These are phyloP conservation scores for Ageneiosus marmoratus DNA, from an alignment of 2,113 vertebrate genomes.

Conservation along the genomic window DNA sequence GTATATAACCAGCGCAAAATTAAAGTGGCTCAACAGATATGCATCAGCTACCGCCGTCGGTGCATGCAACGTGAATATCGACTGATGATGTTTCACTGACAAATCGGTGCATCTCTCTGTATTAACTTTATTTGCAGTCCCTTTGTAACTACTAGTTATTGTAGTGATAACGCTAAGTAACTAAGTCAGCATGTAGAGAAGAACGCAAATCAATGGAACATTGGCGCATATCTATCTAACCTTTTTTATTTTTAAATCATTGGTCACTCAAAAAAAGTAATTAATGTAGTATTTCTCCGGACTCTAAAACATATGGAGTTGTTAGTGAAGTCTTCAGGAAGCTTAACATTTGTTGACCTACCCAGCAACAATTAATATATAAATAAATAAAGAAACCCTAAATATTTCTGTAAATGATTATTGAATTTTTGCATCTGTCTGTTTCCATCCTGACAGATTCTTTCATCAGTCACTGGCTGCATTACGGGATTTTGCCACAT, in stretches of 20 bases:
- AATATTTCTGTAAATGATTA: not conserved
- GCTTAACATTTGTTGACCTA: not conserved
- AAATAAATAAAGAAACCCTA: too few relatives aligned
- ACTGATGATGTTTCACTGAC: too few relatives aligned
- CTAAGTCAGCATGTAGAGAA: not conserved
- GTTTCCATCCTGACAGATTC: constrained; percentile 6
- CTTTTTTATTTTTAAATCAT: not conserved
- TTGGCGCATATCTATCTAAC: not conserved
- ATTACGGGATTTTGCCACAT: constrained; percentile 7
- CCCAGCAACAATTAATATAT: too few relatives aligned
- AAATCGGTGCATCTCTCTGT: too few relatives aligned
- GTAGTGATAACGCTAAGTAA: not conserved
- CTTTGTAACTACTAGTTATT: not conserved
- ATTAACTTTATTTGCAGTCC: not conserved
- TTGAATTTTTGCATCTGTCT: not conserved
- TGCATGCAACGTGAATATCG: too few relatives aligned
- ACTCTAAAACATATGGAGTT: not conserved
- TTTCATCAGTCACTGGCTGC: constrained; percentile 1
- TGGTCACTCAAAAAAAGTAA: not conserved
- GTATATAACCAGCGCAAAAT: too few relatives aligned
- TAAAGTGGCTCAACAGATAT: too few relatives aligned
- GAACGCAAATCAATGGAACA: not conserved
- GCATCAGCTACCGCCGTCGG: too few relatives aligned
- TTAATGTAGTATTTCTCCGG: not conserved
- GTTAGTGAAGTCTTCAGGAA: not conserved